Evolutionary conservation across 2,888 invertebrate species (phyloP).

Genomic region (Eupithecia subumbrata): DNA sequence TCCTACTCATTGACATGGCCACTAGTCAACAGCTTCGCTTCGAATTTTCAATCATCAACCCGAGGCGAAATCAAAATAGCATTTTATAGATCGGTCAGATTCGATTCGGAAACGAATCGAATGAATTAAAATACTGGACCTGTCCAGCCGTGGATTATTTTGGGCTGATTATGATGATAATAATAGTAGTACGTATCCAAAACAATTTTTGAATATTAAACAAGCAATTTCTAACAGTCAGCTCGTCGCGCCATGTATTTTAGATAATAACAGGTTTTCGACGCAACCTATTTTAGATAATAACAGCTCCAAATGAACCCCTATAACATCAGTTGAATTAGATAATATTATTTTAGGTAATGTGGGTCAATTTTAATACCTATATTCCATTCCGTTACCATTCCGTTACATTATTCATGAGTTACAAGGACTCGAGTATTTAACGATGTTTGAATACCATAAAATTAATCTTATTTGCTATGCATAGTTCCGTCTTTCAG

Average conservation of each 20-base stretch:
- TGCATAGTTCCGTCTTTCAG: slow-evolving; percentile 44
- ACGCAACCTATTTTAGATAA: background rate
- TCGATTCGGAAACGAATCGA: too few relatives aligned
- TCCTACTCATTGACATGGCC: too few relatives aligned
- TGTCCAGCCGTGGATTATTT: background rate
- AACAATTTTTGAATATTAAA: too few relatives aligned
- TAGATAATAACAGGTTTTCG: too few relatives aligned
- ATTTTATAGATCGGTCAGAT: too few relatives aligned
- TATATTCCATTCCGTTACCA: slow-evolving; percentile 22
- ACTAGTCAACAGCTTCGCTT: too few relatives aligned
- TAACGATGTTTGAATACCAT: slow-evolving; percentile 41
- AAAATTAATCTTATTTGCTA: slow-evolving; percentile 45
- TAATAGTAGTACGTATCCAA: background rate
- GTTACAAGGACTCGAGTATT: slow-evolving; percentile 35
- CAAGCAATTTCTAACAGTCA: too few relatives aligned
- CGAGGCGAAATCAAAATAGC: too few relatives aligned
- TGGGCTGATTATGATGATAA: background rate
- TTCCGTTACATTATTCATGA: slow-evolving; percentile 31
- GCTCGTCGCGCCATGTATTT: too few relatives aligned
- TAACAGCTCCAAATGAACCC: background rate
- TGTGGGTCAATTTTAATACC: slow-evolving; percentile 25
- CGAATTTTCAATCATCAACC: too few relatives aligned
- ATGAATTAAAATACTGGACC: too few relatives aligned
- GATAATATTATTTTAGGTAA: slow-evolving; percentile 6
- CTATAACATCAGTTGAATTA: background rate